Conservation (phyloP, 2,113 vertebrate species). For the Uria aalge region DNA sequence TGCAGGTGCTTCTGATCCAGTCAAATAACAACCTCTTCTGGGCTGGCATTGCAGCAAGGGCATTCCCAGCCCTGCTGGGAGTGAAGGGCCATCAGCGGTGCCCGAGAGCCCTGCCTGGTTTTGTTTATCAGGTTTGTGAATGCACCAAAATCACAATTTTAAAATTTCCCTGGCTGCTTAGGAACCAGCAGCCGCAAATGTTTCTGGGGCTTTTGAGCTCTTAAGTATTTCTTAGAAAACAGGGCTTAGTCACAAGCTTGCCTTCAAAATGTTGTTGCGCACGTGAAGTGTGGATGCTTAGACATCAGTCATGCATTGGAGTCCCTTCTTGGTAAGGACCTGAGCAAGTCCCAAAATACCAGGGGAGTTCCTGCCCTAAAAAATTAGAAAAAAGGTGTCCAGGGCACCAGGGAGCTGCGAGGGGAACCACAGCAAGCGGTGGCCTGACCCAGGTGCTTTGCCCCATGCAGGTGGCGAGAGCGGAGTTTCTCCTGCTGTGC, state of each 20-base stretch:
- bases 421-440: neutral
- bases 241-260: neutral
- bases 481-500: conserved; percentile 74
- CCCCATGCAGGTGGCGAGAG: conserved; percentile 82
- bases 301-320: neutral
- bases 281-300: neutral
- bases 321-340: fast-evolving
- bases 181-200: neutral
- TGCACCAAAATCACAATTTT: neutral
- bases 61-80: neutral
- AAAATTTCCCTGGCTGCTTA: neutral
- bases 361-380: neutral
- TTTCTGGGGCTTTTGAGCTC: neutral
- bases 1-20: neutral
- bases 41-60: neutral
- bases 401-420: neutral
- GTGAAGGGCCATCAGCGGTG: neutral
- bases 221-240: neutral
- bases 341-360: neutral
- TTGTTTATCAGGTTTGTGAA: neutral
- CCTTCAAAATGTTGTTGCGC: neutral
- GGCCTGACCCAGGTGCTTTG: neutral
- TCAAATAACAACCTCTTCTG: neutral
- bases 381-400: neutral
- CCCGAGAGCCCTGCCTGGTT: fast-evolving